phyloP scores from a whole-genome alignment of 64 coral and sea anemone species.

The Pachyseris speciosa region DNA sequence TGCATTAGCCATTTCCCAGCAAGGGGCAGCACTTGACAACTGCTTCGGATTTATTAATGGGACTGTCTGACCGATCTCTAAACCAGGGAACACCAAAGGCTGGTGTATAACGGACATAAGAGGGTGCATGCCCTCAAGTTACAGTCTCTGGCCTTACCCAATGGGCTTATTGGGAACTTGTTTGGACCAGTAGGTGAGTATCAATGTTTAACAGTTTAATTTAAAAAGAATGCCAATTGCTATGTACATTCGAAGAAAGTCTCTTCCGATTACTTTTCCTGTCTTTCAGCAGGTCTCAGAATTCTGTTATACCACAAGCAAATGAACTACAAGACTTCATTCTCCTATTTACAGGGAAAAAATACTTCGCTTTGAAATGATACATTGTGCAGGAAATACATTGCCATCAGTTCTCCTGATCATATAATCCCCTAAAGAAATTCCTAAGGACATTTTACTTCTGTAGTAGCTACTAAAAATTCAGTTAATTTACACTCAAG shows the following conservation, averaged over 20 bases:
- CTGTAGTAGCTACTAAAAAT: background rate
- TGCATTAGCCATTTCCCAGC: conserved; percentile 28
- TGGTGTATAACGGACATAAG: background rate
- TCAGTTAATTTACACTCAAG: background rate
- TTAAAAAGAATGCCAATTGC: background rate
- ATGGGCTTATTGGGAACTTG: conserved; percentile 55
- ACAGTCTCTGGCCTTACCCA: background rate
- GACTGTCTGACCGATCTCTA: background rate
- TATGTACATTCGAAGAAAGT: background rate
- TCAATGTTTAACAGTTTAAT: background rate
- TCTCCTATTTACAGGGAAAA: background rate
- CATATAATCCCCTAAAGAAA: background rate
- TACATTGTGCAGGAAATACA: background rate
- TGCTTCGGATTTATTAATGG: background rate
- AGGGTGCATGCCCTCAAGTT: background rate
- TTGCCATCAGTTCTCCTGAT: background rate
- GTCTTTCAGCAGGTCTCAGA: background rate
- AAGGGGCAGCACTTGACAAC: background rate
- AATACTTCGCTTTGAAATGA: too few relatives aligned
- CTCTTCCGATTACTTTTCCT: background rate
- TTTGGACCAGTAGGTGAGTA: conserved; percentile 27
- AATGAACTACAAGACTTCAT: background rate
- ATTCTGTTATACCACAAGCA: background rate
- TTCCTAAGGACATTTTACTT: background rate
- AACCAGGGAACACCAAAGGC: background rate